Evolutionary conservation across 1,140 invertebrate genomes (phyloP).

Genomic region (Idris sp.): DNA sequence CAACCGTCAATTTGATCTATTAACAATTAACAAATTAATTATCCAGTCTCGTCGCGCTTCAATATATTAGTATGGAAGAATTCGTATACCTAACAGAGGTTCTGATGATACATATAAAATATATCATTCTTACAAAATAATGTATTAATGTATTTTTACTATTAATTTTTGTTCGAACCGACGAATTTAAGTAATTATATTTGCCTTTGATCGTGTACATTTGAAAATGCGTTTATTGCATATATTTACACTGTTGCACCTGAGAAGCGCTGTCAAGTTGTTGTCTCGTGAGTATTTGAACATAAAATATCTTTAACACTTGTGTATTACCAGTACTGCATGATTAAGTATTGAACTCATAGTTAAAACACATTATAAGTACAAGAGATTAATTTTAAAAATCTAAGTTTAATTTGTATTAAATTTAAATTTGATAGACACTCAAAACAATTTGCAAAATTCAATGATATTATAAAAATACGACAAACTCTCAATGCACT

Average conservation of each 20-base stretch:
- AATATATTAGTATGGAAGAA: conserved; percentile 42
- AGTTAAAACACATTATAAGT: not conserved
- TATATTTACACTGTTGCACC: conserved; percentile 40
- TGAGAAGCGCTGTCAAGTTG: conserved; percentile 26
- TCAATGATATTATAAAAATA: conserved; percentile 27
- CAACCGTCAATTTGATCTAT: conserved; percentile 49
- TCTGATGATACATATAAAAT: conserved; percentile 48
- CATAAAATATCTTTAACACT: conserved; percentile 3
- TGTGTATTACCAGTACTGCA: not conserved
- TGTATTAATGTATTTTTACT: conserved; percentile 13
- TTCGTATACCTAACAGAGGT: conserved; percentile 37
- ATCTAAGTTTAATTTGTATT: too few species aligned
- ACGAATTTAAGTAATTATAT: conserved; percentile 30
- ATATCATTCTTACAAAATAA: conserved; percentile 46
- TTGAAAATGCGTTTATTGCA: conserved; percentile 28
- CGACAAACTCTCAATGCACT: conserved; percentile 4
- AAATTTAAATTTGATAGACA: too few species aligned
- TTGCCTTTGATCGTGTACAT: conserved; percentile 17
- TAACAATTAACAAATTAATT: conserved; percentile 43
- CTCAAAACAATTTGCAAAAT: not conserved
- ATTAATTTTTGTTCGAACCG: too few species aligned
- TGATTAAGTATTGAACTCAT: not conserved
- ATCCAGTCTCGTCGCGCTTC: conserved; percentile 30
- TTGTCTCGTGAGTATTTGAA: conserved; percentile 38
- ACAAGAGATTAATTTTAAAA: too few species aligned